These are phyloP conservation scores for Pipistrellus pipistrellus DNA, from an alignment of 2,797 vertebrate genomes.

Conservation along the genomic window DNA sequence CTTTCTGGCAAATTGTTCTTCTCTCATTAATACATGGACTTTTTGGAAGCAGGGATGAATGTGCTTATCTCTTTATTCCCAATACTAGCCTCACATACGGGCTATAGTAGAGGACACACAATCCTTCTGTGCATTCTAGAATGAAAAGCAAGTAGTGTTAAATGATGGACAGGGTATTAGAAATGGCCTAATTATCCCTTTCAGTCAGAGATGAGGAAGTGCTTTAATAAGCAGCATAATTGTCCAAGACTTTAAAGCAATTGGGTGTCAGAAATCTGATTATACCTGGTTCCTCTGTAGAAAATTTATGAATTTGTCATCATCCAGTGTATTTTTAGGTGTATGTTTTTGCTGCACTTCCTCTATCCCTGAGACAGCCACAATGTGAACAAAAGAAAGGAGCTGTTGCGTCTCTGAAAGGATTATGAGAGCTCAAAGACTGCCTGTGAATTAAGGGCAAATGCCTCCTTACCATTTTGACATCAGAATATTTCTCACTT, in stretches of 20 bases:
- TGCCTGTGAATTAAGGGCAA: neutral
- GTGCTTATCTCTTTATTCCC: neutral
- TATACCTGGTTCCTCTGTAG: neutral
- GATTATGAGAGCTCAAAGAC: neutral
- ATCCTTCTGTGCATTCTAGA: neutral
- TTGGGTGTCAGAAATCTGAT: neutral
- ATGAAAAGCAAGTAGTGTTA: constrained; percentile 25
- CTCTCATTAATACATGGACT: neutral
- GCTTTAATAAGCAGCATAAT: neutral
- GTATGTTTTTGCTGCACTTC: neutral
- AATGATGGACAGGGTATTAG: neutral
- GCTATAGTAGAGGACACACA: neutral
- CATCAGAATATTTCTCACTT: neutral
- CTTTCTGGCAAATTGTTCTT: neutral
- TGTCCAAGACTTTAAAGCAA: neutral
- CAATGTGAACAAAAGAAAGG: neutral
- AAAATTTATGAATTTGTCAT: neutral
- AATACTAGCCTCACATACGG: neutral
- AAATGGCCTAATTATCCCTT: neutral
- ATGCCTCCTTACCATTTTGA: neutral
- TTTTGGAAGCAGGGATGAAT: neutral
- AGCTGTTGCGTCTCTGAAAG: neutral
- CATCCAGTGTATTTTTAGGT: neutral
- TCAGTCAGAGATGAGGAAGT: neutral
- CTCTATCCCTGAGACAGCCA: constrained; percentile 20